A percentile compares a stretch with the other conserved stretches of the same genome.
phyloP scores from a whole-genome alignment of 2,888 invertebrate genomes.

The Adela reaumurella region DNA sequence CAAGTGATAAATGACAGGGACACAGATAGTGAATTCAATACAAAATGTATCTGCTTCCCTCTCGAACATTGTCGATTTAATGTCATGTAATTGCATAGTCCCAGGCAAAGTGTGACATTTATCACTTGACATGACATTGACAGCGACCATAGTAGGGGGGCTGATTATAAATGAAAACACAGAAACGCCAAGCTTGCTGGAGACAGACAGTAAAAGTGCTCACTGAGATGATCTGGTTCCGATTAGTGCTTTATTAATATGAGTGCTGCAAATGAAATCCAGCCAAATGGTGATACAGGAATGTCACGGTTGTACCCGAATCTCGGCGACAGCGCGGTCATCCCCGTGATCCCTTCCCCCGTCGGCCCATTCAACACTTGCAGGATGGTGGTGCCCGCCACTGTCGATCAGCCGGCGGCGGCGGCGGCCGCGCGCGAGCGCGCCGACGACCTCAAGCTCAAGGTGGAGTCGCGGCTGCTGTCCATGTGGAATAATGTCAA shows the following conservation, averaged over 20 bases:
- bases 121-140: too few species aligned
- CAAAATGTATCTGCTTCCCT: too few species aligned
- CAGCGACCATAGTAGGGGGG: too few species aligned
- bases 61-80: too few species aligned
- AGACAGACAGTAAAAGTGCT: too few species aligned
- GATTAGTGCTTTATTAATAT: neutral
- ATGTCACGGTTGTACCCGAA: neutral
- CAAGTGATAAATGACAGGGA: too few species aligned
- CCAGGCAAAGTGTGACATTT: too few species aligned
- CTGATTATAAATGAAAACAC: too few species aligned
- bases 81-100: too few species aligned
- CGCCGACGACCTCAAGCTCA: constrained; percentile 63
- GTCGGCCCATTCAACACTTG: neutral
- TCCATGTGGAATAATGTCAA: constrained; percentile 93
- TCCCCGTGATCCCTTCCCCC: neutral
- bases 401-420: neutral
- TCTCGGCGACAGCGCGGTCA: neutral
- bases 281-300: neutral
- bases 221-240: too few species aligned
- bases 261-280: neutral
- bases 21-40: too few species aligned
- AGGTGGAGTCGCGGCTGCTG: constrained; percentile 76
- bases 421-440: neutral
- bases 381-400: neutral
- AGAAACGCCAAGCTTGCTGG: too few species aligned